Percentiles rank a stretch among this genome's conserved stretches.
phyloP scores from a whole-genome alignment of 2,888 invertebrate species.

The Metellina segmentata region DNA sequence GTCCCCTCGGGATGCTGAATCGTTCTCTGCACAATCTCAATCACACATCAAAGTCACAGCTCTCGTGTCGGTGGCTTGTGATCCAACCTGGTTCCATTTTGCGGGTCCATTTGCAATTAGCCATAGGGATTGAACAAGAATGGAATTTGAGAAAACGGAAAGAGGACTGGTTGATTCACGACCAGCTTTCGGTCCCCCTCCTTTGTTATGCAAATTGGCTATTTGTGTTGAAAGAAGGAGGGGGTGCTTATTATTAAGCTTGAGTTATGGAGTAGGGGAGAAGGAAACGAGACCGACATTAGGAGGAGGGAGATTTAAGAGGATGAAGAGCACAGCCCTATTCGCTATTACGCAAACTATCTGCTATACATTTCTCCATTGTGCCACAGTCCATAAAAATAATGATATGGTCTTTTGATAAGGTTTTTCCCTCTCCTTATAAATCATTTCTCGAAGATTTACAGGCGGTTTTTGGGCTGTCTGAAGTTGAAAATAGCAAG shows the following conservation, averaged over 20 bases:
- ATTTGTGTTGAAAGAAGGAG: constrained; percentile 43
- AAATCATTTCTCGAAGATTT: too few species aligned
- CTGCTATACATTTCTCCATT: background rate
- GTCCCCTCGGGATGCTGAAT: too few species aligned
- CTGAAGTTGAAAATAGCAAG: too few species aligned
- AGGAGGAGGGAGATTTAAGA: constrained; percentile 7
- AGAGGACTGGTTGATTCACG: constrained; percentile 22
- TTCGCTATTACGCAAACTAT: too few species aligned
- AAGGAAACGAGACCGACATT: background rate
- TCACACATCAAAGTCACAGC: too few species aligned
- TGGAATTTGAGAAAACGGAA: constrained; percentile 27
- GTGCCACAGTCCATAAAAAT: background rate
- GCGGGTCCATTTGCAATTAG: constrained; percentile 8
- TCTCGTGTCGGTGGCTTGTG: too few species aligned
- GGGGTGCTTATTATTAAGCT: constrained; percentile 37
- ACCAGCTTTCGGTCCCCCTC: constrained; percentile 9
- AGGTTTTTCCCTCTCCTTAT: background rate
- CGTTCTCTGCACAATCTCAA: too few species aligned
- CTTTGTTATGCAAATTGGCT: constrained; percentile 44
- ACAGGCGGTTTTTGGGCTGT: too few species aligned
- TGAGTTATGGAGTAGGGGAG: constrained; percentile 9
- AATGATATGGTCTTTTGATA: background rate
- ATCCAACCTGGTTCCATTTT: background rate
- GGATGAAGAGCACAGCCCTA: background rate
- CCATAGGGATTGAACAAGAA: constrained; percentile 22